phyloP scores from a whole-genome alignment of 1,140 invertebrate genomes.

The Venturia canescens region DNA sequence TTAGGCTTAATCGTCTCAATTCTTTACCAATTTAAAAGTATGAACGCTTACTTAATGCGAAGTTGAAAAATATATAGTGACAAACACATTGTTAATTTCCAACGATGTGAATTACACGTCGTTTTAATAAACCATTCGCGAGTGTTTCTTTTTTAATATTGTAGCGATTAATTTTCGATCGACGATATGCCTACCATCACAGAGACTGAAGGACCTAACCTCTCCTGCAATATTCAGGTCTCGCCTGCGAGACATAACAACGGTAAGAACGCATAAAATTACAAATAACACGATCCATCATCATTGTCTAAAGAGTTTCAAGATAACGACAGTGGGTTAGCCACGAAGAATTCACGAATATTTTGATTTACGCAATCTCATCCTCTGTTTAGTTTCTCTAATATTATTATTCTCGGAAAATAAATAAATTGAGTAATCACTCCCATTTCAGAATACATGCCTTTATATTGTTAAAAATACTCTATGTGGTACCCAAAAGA shows the following conservation, averaged over 20 bases:
- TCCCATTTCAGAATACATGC: background rate
- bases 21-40: no score
- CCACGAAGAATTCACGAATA: background rate
- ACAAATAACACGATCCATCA: background rate
- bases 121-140: no score
- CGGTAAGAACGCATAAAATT: background rate
- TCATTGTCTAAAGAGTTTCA: background rate
- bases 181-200: background rate
- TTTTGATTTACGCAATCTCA: background rate
- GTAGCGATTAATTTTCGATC: no score
- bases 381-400: background rate
- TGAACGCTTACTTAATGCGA: no score
- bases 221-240: background rate
- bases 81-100: no score
- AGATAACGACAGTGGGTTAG: no score
- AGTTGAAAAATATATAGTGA: no score
- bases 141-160: no score
- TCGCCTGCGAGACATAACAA: background rate
- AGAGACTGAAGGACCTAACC: background rate
- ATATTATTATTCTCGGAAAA: background rate
- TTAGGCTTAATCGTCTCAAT: no score
- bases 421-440: background rate
- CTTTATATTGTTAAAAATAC: no score
- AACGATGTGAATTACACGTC: no score
- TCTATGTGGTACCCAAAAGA: no score